Conservation (phyloP, 2,113 vertebrate genomes). For the Seriola quinqueradiata region DNA sequence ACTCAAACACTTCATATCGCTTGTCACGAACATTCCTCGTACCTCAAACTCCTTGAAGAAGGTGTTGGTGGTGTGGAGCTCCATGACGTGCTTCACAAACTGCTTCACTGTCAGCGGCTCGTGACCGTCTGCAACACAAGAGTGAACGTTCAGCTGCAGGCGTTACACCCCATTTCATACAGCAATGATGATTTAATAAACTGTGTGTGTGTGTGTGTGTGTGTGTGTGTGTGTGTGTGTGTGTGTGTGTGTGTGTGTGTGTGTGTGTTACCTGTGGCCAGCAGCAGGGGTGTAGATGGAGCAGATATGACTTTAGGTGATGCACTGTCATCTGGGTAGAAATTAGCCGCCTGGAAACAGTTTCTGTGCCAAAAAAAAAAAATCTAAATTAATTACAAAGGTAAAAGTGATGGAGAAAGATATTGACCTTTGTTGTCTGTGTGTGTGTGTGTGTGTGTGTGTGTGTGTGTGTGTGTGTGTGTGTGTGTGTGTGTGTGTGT, state of each 20-base stretch:
- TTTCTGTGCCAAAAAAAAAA: conserved; percentile 83
- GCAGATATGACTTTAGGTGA: conserved; percentile 92
- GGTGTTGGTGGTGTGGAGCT: conserved; percentile 93
- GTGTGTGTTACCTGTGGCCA: conserved; percentile 89
- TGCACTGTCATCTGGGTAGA: conserved; percentile 95
- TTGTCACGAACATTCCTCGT: conserved; percentile 25
- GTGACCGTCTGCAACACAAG: conserved; percentile 89
- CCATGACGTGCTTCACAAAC: conserved; percentile 95
- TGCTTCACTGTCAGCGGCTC: conserved; percentile 95
- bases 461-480: conserved; percentile 33
- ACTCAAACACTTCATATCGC: background rate
- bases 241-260: conserved; percentile 48
- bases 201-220: conserved; percentile 39
- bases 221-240: conserved; percentile 49
- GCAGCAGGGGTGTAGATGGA: conserved; percentile 91
- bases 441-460: conserved; percentile 22
- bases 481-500: conserved; percentile 52
- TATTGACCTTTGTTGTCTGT: background rate
- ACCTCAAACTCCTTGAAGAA: conserved; percentile 99
- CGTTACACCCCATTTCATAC: background rate
- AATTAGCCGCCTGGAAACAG: conserved; percentile 96
- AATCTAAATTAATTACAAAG: background rate
- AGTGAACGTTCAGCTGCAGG: background rate
- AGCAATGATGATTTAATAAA: background rate
- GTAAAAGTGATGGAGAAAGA: background rate